Evolutionary conservation across 2,113 vertebrate genomes (phyloP).

Genomic region (Poeciliopsis retropinna): DNA sequence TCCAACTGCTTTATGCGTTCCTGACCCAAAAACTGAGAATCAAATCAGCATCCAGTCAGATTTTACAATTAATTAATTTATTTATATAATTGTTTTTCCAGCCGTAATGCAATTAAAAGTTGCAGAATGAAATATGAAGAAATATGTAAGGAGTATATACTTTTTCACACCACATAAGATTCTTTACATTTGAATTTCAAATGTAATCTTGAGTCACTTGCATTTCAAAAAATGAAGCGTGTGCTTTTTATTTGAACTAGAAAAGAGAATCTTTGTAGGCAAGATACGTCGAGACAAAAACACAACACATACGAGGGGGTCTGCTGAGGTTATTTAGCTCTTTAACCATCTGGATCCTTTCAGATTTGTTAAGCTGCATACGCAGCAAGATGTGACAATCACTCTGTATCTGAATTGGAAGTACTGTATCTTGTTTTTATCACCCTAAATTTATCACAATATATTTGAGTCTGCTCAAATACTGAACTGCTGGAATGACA

Average conservation of each 20-base stretch:
- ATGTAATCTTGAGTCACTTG: slow-evolving; percentile 2
- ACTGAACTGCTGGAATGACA: not conserved
- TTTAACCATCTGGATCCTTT: slow-evolving; percentile 52
- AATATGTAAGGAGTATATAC: too few species aligned
- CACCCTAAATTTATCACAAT: slow-evolving; percentile 34
- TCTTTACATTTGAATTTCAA: not conserved
- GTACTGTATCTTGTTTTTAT: slow-evolving; percentile 19
- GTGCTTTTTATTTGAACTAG: not conserved
- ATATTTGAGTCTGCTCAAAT: slow-evolving; percentile 6
- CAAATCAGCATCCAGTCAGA: too few species aligned
- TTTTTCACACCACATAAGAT: too few species aligned
- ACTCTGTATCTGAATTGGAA: slow-evolving; percentile 50
- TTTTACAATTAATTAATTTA: too few species aligned
- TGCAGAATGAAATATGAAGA: not conserved
- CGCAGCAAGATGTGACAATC: slow-evolving; percentile 46
- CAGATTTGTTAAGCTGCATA: slow-evolving; percentile 50
- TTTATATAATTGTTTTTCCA: too few species aligned
- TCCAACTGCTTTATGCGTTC: too few species aligned
- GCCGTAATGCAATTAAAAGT: not conserved
- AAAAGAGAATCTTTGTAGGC: slow-evolving; percentile 2
- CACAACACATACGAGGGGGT: slow-evolving; percentile 40
- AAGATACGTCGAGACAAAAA: slow-evolving; percentile 28
- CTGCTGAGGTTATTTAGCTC: slow-evolving; percentile 34
- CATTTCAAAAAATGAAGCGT: not conserved
- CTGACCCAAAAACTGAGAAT: too few species aligned